Conservation (phyloP, 2,113 vertebrate genomes). For the Delphinapterus leucas region DNA sequence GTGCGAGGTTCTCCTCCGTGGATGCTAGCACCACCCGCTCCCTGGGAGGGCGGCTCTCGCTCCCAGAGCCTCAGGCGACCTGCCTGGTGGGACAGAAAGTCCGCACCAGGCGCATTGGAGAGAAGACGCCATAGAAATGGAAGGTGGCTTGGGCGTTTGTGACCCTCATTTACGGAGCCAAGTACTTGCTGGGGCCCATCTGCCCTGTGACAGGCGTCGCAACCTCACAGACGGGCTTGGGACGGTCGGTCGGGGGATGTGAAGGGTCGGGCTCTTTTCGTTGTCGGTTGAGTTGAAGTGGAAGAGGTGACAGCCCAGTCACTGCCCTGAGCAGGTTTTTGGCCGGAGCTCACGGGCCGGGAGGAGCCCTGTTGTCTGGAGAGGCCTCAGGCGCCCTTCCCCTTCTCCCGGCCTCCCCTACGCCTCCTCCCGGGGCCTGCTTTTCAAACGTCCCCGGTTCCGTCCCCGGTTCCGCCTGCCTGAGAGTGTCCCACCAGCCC, state of each 20-base stretch:
- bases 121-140: not conserved
- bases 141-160: not conserved
- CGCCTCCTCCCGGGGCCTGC: not conserved
- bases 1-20: too few relatives aligned
- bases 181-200: not conserved
- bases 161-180: not conserved
- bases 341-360: not conserved
- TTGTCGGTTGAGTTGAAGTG: not conserved
- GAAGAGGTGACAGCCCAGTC: not conserved
- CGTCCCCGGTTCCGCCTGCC: not conserved
- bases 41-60: not conserved
- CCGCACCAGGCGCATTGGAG: fast-evolving
- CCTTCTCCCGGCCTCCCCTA: too few relatives aligned
- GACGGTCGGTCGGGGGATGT: too few relatives aligned
- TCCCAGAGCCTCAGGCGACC: not conserved
- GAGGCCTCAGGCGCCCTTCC: not conserved
- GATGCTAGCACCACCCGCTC: too few relatives aligned
- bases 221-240: fast-evolving
- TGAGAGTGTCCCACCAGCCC: not conserved
- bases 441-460: not conserved
- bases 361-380: not conserved
- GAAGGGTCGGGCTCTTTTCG: not conserved
- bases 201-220: fast-evolving
- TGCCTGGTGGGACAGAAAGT: not conserved
- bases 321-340: not conserved